A percentile compares a stretch with the other conserved stretches of the same genome.
Conservation (phyloP, 2,113 vertebrate genomes). For the Talpa occidentalis region DNA sequence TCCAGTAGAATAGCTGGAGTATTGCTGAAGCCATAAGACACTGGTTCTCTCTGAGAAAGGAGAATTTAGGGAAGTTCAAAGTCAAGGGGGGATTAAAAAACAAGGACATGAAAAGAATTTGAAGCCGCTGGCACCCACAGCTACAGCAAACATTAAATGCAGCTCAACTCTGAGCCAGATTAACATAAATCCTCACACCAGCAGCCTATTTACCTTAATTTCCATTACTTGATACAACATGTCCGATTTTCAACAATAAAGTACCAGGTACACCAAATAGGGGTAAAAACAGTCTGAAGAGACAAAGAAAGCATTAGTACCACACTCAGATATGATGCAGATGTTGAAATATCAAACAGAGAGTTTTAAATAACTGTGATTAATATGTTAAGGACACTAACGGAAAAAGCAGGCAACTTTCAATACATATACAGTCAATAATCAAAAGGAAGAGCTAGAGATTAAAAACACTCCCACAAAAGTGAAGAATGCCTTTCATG, state of each 20-base stretch:
- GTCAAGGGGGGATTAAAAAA: neutral
- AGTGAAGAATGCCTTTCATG: neutral
- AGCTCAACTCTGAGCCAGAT: neutral
- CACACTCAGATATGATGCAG: neutral
- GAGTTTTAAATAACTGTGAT: neutral
- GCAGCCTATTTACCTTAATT: neutral
- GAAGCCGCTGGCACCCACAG: neutral
- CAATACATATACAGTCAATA: neutral
- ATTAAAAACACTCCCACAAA: neutral
- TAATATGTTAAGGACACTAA: neutral
- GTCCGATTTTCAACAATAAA: neutral
- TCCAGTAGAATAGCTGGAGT: neutral
- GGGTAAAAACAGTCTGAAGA: neutral
- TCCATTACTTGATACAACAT: neutral
- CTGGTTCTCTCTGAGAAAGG: neutral
- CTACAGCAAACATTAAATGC: neutral
- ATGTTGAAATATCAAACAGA: neutral
- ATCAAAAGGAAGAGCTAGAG: constrained; percentile 7
- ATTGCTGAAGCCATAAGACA: neutral
- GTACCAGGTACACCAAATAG: neutral
- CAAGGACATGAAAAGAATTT: neutral
- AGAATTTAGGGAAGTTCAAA: neutral
- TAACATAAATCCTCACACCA: neutral
- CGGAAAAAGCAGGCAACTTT: neutral
- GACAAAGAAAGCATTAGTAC: neutral